Evolutionary conservation across 2,888 invertebrate species (phyloP).

Genomic region (Linyphia triangularis): DNA sequence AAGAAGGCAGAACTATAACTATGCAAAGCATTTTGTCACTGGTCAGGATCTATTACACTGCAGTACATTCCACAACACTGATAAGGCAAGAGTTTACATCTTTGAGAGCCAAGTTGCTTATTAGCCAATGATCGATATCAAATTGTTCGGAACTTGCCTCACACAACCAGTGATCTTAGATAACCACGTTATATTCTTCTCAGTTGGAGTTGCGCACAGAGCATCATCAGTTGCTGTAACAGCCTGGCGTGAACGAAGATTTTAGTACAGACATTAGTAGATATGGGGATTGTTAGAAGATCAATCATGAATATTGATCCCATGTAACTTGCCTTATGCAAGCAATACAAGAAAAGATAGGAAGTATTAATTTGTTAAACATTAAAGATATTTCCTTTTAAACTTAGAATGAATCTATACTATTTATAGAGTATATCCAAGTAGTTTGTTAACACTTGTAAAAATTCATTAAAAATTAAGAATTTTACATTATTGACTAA

Average conservation of each 20-base stretch:
- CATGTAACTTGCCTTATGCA: no score
- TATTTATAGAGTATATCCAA: no score
- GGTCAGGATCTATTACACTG: not conserved
- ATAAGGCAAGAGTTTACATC: constrained; percentile 16
- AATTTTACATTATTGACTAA: no score
- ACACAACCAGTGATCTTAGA: constrained; percentile 75
- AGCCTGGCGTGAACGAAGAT: constrained; percentile 48
- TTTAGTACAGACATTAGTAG: constrained; percentile 28
- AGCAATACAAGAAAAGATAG: no score
- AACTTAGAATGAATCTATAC: no score
- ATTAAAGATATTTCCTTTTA: no score
- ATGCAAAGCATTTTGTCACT: not conserved
- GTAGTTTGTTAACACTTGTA: no score
- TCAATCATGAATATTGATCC: not conserved
- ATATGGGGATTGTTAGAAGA: constrained; percentile 12
- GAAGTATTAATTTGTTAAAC: no score
- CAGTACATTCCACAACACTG: constrained; percentile 4
- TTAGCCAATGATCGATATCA: not conserved
- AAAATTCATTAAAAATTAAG: no score
- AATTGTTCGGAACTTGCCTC: constrained; percentile 64
- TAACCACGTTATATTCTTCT: constrained; percentile 74
- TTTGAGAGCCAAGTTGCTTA: not conserved
- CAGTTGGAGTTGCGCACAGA: constrained; percentile 50
- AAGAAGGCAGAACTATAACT: not conserved
- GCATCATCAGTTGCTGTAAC: constrained; percentile 14